Conservation (phyloP, 2,113 vertebrate species). For the Corvus cornix region DNA sequence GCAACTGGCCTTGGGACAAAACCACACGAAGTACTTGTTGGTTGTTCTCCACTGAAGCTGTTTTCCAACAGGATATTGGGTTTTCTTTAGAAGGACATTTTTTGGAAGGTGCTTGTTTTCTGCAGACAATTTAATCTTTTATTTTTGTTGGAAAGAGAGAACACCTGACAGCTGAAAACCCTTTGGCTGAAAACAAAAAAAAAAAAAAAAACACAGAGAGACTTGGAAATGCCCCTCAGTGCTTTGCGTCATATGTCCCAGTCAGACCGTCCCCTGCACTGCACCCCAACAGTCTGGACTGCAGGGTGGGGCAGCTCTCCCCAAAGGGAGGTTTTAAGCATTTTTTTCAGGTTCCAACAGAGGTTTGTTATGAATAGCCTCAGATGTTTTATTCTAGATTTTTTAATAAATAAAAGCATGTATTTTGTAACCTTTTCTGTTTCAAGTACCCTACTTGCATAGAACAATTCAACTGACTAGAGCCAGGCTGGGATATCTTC, state of each 20-base stretch:
- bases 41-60: slow-evolving; percentile 17
- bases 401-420: background rate
- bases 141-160: slow-evolving; percentile 41
- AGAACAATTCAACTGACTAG: background rate
- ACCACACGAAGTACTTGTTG: background rate
- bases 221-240: background rate
- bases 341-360: background rate
- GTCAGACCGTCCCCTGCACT: rapidly evolving
- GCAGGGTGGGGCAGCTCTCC: background rate
- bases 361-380: background rate
- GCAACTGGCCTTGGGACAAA: background rate
- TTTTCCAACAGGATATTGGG: slow-evolving; percentile 51
- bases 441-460: background rate
- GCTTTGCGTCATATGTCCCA: rapidly evolving
- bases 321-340: background rate
- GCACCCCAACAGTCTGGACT: background rate
- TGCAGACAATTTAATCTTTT: slow-evolving; percentile 33
- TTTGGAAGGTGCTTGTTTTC: slow-evolving; percentile 17
- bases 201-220: too few species aligned
- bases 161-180: slow-evolving; percentile 53
- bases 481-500: background rate
- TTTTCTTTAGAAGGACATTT: slow-evolving; percentile 26
- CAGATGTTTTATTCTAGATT: background rate
- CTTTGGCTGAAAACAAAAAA: background rate
- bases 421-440: background rate